Percentiles rank a stretch among this genome's conserved stretches.
These are phyloP conservation scores for Cairina moschata DNA, from an alignment of 2,113 vertebrate genomes.

Conservation along the genomic window DNA sequence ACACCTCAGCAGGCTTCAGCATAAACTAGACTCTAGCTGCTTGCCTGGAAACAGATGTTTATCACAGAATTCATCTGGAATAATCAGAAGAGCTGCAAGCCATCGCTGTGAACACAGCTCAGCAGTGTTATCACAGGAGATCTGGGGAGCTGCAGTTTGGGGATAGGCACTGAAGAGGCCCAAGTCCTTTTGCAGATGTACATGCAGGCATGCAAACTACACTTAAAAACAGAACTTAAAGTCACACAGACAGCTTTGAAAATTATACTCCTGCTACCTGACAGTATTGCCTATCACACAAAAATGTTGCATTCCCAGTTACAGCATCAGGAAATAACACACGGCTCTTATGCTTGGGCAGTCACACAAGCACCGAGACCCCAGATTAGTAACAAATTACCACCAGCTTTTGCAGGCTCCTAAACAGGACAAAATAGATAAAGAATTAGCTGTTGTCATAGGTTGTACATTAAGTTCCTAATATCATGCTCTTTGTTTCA, in stretches of 20 bases:
- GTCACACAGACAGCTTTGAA: neutral
- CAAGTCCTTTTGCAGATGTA: neutral
- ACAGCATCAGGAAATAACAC: neutral
- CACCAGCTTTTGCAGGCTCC: neutral
- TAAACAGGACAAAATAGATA: neutral
- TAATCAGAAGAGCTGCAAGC: neutral
- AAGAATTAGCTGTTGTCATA: neutral
- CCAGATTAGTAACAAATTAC: neutral
- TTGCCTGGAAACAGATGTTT: neutral
- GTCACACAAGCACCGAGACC: rapidly evolving
- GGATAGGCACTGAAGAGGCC: neutral
- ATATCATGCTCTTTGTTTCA: neutral
- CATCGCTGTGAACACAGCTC: neutral
- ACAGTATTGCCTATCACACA: neutral
- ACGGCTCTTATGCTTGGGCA: neutral
- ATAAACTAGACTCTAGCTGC: neutral
- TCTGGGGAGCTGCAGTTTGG: neutral
- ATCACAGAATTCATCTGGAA: neutral
- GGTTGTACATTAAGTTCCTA: neutral
- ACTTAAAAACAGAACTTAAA: neutral
- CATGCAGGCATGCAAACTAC: neutral
- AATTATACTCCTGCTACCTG: neutral
- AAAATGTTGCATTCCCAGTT: neutral
- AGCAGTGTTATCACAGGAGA: neutral
- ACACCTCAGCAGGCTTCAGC: neutral